These are phyloP conservation scores for Heliconius hortense DNA, from an alignment of 2,888 invertebrate genomes.

Conservation along the genomic window DNA sequence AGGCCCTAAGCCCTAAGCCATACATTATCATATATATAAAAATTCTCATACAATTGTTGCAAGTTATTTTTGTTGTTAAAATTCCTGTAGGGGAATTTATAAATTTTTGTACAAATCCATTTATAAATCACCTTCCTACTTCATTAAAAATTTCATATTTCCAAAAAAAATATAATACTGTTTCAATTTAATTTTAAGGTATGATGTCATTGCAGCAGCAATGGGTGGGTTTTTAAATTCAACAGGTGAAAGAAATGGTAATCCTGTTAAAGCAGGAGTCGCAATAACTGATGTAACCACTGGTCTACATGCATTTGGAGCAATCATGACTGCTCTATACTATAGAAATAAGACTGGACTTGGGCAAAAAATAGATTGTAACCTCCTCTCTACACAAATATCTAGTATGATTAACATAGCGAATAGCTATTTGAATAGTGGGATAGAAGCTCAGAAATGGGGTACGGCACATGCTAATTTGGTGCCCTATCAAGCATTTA, in stretches of 20 bases:
- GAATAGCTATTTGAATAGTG: slow-evolving; percentile 94
- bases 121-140: background rate
- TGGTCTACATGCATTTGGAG: slow-evolving; percentile 96
- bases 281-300: slow-evolving; percentile 96
- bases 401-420: slow-evolving; percentile 94
- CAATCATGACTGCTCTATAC: slow-evolving; percentile 94
- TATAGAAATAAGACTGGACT: slow-evolving; percentile 88
- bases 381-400: slow-evolving; percentile 96
- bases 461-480: slow-evolving; percentile 98
- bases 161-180: too few relatives aligned
- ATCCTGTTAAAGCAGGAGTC: slow-evolving; percentile 95
- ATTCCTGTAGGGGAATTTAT: too few relatives aligned
- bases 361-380: slow-evolving; percentile 96
- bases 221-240: slow-evolving; percentile 94
- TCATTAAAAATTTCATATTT: background rate
- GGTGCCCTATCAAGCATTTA: slow-evolving; percentile 96
- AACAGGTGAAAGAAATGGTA: slow-evolving; percentile 92
- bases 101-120: too few relatives aligned
- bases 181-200: slow-evolving; percentile 69
- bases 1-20: too few relatives aligned
- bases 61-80: too few relatives aligned
- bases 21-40: too few relatives aligned
- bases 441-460: slow-evolving; percentile 88
- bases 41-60: too few relatives aligned
- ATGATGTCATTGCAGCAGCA: slow-evolving; percentile 97